Evolutionary conservation across 2,888 invertebrate species (phyloP), one percentile per base, ranked within the genome.

Genomic region (Diachrysia chrysitis): DNA sequence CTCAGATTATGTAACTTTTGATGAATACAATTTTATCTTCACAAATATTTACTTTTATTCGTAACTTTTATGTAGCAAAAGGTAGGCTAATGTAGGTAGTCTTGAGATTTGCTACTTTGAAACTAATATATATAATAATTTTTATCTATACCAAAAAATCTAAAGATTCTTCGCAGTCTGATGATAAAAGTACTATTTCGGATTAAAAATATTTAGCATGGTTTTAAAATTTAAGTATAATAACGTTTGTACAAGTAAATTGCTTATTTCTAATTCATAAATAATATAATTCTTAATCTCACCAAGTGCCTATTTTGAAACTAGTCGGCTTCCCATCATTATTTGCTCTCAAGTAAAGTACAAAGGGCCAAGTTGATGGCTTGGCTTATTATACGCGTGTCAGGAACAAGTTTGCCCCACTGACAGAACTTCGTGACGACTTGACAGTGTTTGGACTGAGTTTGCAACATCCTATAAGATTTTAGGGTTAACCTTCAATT

Each of bases 341-440:
- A 69, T 58, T 60, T 46, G 46, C 32, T n/a, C 29, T 23, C 46
- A 65, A 75, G 37, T 61, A 17, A 54, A 29, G 46, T 19, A 65
- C 48, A 32, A 51, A 3, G 14, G 35, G 35, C 10, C 42, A 42
- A 57, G 62, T 76, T 61, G 62, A 65, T n/a, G 23, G 48, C 51
- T 2, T n/a, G 29, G 55, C 67, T 70, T 65, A 67, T 63, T 73
- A 58, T 61, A 51, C 66, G 14, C 58, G 61, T 67, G 70, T 78
- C 58, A 62, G 51, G 29, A 54, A 69, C 58, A 73, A 75, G 64
- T 77, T 76, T 69, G 60, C 71, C 68, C 73, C 55, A 37, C 65
- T 55, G 74, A 60, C 66, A 69, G 57, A 74, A 60, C 63, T 79
- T 72, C 60, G 59, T 68, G 77, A 77, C 58, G 66, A 66, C 70